These are phyloP conservation scores for Spea bombifrons DNA, from an alignment of 2,113 vertebrate genomes.

Conservation along the genomic window DNA sequence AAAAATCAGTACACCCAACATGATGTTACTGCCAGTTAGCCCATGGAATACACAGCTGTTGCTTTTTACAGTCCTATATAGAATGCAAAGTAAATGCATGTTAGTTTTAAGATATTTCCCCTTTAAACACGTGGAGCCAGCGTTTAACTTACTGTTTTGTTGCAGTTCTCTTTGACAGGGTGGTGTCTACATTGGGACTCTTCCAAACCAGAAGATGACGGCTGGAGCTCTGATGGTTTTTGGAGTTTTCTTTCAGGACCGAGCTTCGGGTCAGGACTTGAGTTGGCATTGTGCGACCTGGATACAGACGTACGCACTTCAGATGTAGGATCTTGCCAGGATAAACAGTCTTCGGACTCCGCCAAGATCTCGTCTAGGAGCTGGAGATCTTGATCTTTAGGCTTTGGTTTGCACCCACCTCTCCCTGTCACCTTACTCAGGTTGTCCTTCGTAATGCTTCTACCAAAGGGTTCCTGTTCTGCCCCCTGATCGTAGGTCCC, in stretches of 20 bases:
- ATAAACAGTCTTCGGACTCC: conserved; percentile 50
- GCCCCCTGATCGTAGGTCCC: neutral
- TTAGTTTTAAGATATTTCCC: too few species aligned
- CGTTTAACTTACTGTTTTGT: conserved; percentile 23
- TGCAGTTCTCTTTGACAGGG: neutral
- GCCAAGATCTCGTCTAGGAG: conserved; percentile 57
- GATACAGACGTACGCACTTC: conserved; percentile 7
- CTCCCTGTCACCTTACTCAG: neutral
- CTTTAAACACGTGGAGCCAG: too few species aligned
- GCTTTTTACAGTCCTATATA: too few species aligned
- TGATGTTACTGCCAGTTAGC: too few species aligned
- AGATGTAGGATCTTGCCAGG: conserved; percentile 2
- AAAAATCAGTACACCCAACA: too few species aligned
- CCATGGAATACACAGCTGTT: too few species aligned
- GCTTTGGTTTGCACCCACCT: conserved; percentile 13
- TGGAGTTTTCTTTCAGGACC: neutral
- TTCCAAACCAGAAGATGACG: neutral
- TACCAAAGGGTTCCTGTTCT: neutral
- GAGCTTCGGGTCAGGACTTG: neutral
- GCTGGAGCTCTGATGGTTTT: neutral
- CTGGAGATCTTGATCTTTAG: conserved; percentile 50
- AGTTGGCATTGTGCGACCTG: neutral
- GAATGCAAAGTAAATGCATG: too few species aligned
- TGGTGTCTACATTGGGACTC: neutral
- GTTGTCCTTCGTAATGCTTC: neutral